Evolutionary conservation across 1,140 invertebrate species (phyloP).

Genomic region (Littorina saxatilis): DNA sequence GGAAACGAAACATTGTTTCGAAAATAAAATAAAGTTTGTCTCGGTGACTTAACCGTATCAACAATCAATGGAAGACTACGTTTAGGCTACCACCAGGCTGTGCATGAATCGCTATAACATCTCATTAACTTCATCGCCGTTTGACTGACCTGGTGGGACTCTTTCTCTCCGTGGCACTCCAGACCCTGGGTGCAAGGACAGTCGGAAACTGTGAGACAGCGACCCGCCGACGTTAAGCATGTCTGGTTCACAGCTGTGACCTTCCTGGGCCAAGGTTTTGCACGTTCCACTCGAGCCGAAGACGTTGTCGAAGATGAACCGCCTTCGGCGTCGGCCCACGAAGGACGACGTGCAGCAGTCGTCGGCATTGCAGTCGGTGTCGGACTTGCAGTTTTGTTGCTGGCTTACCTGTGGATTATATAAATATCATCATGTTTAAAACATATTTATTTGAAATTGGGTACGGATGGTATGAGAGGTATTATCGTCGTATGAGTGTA

Average conservation of each 20-base stretch:
- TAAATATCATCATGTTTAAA: background rate
- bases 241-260: slow-evolving; percentile 1
- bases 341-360: background rate
- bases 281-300: background rate
- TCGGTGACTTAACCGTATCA: too few species aligned
- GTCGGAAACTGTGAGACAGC: slow-evolving; percentile 2
- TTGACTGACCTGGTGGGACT: slow-evolving; percentile 20
- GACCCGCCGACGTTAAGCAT: background rate
- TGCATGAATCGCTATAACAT: too few species aligned
- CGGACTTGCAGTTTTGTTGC: background rate
- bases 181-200: slow-evolving; percentile 8
- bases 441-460: background rate
- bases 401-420: background rate
- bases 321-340: background rate
- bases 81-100: too few species aligned
- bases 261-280: background rate
- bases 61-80: too few species aligned
- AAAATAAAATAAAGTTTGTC: too few species aligned
- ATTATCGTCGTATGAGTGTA: background rate
- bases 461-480: background rate
- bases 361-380: background rate
- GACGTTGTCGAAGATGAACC: background rate
- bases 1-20: too few species aligned
- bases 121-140: too few species aligned
- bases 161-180: slow-evolving; percentile 3